phyloP scores from a whole-genome alignment of 2,797 vertebrate species.

The Coilia nasus region DNA sequence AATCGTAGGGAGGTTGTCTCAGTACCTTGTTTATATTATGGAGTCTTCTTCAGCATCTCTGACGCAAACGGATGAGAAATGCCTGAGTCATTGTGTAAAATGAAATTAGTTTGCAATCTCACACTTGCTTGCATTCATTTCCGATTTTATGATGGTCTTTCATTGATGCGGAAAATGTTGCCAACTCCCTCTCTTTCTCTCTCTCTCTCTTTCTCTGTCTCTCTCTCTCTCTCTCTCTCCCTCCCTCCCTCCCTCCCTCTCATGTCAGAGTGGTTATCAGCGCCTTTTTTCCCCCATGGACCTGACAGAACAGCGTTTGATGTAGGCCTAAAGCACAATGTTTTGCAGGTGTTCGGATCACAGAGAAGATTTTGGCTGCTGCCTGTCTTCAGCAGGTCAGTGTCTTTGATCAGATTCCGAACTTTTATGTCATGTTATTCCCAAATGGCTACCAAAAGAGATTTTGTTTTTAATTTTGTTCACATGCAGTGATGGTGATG shows the following conservation, averaged over 20 bases:
- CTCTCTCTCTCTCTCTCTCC: no score
- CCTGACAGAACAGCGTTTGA: conserved; percentile 82
- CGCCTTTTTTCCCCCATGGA: conserved; percentile 78
- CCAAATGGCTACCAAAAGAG: neutral
- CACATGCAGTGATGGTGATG: conserved; percentile 38
- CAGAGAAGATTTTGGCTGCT: conserved; percentile 79
- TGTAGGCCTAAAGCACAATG: conserved; percentile 75
- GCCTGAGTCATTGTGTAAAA: neutral
- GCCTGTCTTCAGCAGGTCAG: conserved; percentile 77
- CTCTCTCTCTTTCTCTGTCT: neutral
- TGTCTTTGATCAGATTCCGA: neutral
- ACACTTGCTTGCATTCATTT: neutral
- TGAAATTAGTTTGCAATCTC: neutral
- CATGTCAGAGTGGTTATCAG: conserved; percentile 77
- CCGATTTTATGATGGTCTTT: neutral
- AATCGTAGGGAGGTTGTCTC: neutral
- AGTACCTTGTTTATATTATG: neutral
- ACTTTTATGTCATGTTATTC: neutral
- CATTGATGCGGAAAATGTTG: neutral
- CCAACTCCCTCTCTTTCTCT: neutral
- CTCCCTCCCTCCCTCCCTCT: neutral
- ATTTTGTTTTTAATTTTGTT: no score
- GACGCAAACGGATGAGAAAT: neutral
- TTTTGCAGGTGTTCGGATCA: conserved; percentile 81
- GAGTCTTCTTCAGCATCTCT: neutral